Evolutionary conservation across 2,113 vertebrate species (phyloP), one percentile per base, ranked within the genome.

Genomic region (Alexandromys fortis): DNA sequence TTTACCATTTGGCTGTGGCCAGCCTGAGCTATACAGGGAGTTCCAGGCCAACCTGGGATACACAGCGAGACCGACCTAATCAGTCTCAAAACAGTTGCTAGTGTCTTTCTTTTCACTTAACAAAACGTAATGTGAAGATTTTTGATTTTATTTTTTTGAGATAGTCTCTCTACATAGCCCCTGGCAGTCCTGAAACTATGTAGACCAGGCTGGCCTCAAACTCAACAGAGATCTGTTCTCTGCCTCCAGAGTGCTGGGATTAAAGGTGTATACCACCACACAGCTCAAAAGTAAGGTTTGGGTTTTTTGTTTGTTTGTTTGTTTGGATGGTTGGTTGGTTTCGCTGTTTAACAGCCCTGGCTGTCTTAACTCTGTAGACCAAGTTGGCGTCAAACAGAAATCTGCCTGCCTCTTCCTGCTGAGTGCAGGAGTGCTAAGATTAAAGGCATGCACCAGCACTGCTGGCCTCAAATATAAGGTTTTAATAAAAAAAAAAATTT

Each of bases 111-210:
- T 75, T 70, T 17, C 77, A 86, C 67, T 92, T 92, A 61, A 75
- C 67, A 73, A 89, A 94, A 68, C 19, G 89, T 91, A 47, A 89
- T 85, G 33, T 91, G 75, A 72, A 61, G 55, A 42, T 63, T 87
- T 89, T 21, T 55, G 4, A 55, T 19, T 45, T 16, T 30, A 28
- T 24, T 35, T 14, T 5, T 68, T 68, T 68, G 67, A 68, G 49
- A 83, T 24, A 75, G n/a, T 42, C 72, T 75, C 21, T 75, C n/a
- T 75, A 75, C 38, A 42, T 2, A 68, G 30, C 30, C 58, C 30
- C 67, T 68, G 10, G 21, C 72, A 42, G 72, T 75, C 21, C 38
- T 38, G 19, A 73, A 73, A 73, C n/a, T 73, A 22, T 21, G n/a
- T 38, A 38, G n/a, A 38, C 19, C 70, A 73, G 8, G 70, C n/a